Evolutionary conservation across 2,888 invertebrate species (phyloP).

Genomic region (Drosophila kambysellisi): DNA sequence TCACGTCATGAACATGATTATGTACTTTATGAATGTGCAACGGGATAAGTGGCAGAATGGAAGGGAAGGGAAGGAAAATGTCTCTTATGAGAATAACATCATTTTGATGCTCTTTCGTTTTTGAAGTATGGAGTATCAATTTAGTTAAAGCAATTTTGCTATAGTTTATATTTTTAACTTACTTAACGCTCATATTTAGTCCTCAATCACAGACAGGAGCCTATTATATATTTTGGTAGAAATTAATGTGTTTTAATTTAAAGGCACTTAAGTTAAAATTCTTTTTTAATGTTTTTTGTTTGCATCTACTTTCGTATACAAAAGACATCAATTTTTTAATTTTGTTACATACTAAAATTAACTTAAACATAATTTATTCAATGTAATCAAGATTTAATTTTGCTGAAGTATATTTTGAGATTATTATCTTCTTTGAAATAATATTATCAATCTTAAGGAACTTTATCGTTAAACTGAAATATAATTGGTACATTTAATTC

Average conservation of each 20-base stretch:
- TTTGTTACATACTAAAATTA: neutral
- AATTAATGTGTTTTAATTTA: neutral
- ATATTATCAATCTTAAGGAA: too few relatives aligned
- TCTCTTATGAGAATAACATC: neutral
- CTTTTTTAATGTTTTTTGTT: too few relatives aligned
- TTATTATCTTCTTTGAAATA: too few relatives aligned
- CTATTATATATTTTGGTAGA: neutral
- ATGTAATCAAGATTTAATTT: neutral
- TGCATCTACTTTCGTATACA: neutral
- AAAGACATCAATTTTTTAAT: neutral
- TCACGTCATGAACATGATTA: slow-evolving; percentile 75
- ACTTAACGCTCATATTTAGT: neutral
- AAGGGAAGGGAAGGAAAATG: slow-evolving; percentile 1
- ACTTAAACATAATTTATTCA: neutral
- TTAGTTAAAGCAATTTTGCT: neutral
- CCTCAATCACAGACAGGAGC: too few relatives aligned
- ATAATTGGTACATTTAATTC: too few relatives aligned
- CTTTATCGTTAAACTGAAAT: too few relatives aligned
- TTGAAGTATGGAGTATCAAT: neutral
- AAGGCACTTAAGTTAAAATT: neutral
- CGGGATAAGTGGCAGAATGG: slow-evolving; percentile 36
- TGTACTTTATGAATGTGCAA: slow-evolving; percentile 77
- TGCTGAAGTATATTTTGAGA: neutral
- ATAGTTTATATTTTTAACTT: neutral
- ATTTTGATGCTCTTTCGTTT: slow-evolving; percentile 19